Evolutionary conservation across 2,113 vertebrate species (phyloP).

Genomic region (Anser cygnoides): DNA sequence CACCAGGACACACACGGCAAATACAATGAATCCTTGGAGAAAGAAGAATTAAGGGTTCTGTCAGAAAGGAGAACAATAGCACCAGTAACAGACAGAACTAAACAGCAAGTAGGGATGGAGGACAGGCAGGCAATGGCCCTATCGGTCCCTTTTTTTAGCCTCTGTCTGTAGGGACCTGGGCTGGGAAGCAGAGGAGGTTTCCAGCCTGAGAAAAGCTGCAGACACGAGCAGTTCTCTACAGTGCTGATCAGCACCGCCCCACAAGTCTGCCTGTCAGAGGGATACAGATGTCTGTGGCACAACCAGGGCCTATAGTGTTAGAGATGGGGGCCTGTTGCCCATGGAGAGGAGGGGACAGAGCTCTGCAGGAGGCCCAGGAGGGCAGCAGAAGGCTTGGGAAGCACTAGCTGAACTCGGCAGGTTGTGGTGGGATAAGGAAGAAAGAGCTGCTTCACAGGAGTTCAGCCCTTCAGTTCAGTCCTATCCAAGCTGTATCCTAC

Average conservation of each 20-base stretch:
- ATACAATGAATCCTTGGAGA: slow-evolving; percentile 81
- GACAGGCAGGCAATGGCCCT: background rate
- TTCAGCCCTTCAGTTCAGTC: background rate
- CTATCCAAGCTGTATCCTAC: background rate
- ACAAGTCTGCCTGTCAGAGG: background rate
- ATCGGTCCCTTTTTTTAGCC: background rate
- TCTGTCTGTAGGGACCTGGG: background rate
- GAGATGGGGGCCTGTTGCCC: background rate
- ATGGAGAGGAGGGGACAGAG: background rate
- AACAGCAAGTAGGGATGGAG: background rate
- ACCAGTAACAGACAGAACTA: background rate
- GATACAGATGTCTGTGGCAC: background rate
- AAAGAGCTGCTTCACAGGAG: background rate
- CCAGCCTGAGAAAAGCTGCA: background rate
- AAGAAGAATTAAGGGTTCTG: slow-evolving; percentile 34
- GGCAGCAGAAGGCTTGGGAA: background rate
- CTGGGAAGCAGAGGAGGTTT: background rate
- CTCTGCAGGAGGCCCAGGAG: background rate
- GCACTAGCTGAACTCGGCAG: background rate
- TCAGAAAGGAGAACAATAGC: background rate
- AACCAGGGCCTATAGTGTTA: background rate
- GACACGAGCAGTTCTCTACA: background rate
- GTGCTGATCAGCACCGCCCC: background rate
- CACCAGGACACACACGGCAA: slow-evolving; percentile 81
- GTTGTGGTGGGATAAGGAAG: background rate